Evolutionary conservation across 2,113 vertebrate species (phyloP).

Genomic region (Toxotes chatareus): DNA sequence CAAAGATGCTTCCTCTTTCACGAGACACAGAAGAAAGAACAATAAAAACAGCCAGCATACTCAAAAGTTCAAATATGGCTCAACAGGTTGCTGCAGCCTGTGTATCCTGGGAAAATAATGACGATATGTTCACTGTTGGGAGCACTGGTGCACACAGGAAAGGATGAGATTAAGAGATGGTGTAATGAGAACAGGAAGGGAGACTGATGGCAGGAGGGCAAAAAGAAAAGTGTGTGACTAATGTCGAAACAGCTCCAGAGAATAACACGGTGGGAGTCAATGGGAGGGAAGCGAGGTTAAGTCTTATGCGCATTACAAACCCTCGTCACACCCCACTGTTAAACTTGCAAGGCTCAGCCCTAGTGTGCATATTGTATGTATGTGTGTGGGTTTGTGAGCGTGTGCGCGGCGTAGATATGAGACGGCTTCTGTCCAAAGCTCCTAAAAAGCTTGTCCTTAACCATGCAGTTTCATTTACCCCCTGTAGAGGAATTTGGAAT

Average conservation of each 20-base stretch:
- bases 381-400: slow-evolving; percentile 47
- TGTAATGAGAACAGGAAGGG: slow-evolving; percentile 71
- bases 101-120: slow-evolving; percentile 53
- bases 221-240: slow-evolving; percentile 78
- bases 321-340: slow-evolving; percentile 77
- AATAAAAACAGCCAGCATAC: neutral
- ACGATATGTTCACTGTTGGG: slow-evolving; percentile 36
- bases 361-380: slow-evolving; percentile 34
- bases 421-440: slow-evolving; percentile 40
- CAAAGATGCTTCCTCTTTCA: slow-evolving; percentile 30
- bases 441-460: slow-evolving; percentile 62
- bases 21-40: neutral
- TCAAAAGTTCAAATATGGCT: slow-evolving; percentile 20
- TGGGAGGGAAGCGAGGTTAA: slow-evolving; percentile 59
- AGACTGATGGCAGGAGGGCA: slow-evolving; percentile 54
- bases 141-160: slow-evolving; percentile 45
- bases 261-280: slow-evolving; percentile 77
- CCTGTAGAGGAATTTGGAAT: slow-evolving; percentile 65
- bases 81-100: slow-evolving; percentile 32
- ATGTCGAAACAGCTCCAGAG: slow-evolving; percentile 71
- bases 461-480: slow-evolving; percentile 79
- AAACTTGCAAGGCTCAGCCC: slow-evolving; percentile 54
- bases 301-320: slow-evolving; percentile 79
- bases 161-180: slow-evolving; percentile 71
- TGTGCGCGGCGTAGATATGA: slow-evolving; percentile 45